A percentile compares a stretch with the other conserved stretches of the same genome.
These are phyloP conservation scores for Magallana gigas DNA, from an alignment of 1,140 invertebrate genomes.

Conservation along the genomic window DNA sequence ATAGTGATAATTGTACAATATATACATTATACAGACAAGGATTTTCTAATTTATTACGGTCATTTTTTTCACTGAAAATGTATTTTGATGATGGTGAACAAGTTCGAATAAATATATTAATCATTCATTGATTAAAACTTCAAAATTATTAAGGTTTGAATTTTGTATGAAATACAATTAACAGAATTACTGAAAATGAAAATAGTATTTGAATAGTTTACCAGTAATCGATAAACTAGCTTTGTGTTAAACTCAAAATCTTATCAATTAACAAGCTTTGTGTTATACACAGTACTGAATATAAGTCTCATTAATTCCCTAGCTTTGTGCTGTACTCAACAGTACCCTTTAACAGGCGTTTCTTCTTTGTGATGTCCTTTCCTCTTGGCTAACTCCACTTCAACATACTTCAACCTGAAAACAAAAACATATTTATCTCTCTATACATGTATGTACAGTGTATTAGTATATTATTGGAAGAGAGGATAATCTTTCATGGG, in stretches of 20 bases:
- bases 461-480: background rate
- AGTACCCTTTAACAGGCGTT: slow-evolving; percentile 41
- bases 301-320: no score
- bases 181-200: no score
- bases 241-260: background rate
- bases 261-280: background rate
- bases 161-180: no score
- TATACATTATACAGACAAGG: background rate
- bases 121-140: no score
- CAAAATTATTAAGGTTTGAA: no score
- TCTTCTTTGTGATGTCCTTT: slow-evolving; percentile 85
- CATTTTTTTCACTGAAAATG: no score
- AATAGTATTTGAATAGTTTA: no score
- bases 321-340: no score
- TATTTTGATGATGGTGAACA: no score
- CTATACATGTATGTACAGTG: background rate
- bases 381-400: slow-evolving; percentile 92
- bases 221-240: background rate
- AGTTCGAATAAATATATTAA: no score
- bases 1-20: background rate
- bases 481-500: no score
- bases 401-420: slow-evolving; percentile 96
- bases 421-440: background rate
- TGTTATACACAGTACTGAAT: background rate
- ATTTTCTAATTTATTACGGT: no score